phyloP scores from a whole-genome alignment of 2,797 vertebrate genomes.

The Anomalospiza imberbis region DNA sequence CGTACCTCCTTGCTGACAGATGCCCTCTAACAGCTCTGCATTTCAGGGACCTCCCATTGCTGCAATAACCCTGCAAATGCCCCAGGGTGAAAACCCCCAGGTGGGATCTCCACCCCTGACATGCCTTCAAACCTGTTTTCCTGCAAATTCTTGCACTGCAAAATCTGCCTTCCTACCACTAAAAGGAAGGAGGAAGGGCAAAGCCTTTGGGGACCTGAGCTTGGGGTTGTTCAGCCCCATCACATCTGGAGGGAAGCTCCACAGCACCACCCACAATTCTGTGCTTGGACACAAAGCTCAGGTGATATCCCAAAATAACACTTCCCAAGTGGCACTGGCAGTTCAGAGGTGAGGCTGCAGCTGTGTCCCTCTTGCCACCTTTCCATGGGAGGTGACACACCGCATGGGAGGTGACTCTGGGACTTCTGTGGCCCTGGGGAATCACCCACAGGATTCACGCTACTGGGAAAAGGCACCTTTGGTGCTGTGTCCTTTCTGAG shows the following conservation, averaged over 20 bases:
- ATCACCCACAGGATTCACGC: not conserved
- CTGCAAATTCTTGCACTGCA: not conserved
- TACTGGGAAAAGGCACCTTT: not conserved
- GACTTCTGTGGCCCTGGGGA: not conserved
- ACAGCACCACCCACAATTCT: not conserved
- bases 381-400: not conserved
- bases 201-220: not conserved
- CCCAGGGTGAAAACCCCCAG: rapidly evolving
- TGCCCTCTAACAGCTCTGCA: rapidly evolving
- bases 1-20: not conserved
- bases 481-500: not conserved
- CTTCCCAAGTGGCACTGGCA: not conserved
- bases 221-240: not conserved
- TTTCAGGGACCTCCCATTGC: not conserved
- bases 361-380: not conserved
- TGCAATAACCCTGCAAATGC: not conserved
- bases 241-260: not conserved
- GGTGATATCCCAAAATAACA: not conserved
- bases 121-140: not conserved
- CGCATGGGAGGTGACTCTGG: rapidly evolving
- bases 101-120: not conserved
- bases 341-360: not conserved
- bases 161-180: not conserved
- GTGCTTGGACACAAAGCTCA: not conserved
- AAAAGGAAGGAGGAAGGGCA: not conserved